Evolutionary conservation across 1,140 invertebrate genomes (phyloP).

Genomic region (Uloborus diversus): DNA sequence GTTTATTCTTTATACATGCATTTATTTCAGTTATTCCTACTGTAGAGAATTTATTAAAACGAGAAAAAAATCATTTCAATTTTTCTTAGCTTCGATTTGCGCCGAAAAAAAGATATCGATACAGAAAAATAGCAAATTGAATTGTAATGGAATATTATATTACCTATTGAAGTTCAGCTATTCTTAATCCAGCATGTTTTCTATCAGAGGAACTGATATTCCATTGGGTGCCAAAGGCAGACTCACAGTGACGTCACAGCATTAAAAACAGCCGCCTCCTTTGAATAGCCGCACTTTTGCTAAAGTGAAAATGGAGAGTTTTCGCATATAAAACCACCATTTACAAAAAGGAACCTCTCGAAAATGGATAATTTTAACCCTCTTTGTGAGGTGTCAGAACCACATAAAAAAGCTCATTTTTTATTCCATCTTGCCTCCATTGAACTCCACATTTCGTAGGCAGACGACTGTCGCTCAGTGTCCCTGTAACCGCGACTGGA

Average conservation of each 20-base stretch:
- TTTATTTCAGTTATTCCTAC: too few relatives aligned
- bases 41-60: too few relatives aligned
- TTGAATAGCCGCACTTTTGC: slow-evolving; percentile 9
- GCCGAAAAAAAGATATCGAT: not conserved
- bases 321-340: slow-evolving; percentile 45
- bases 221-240: slow-evolving; percentile 31
- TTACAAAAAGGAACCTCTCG: slow-evolving; percentile 13
- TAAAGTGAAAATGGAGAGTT: slow-evolving; percentile 12
- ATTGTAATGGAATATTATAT: slow-evolving; percentile 31
- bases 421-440: slow-evolving; percentile 41
- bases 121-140: not conserved
- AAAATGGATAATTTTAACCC: slow-evolving; percentile 43
- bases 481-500: slow-evolving; percentile 25
- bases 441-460: slow-evolving; percentile 14
- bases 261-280: slow-evolving; percentile 43
- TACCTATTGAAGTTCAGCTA: not conserved
- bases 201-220: not conserved
- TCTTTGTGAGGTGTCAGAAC: slow-evolving; percentile 41
- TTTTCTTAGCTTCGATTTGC: too few relatives aligned
- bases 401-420: slow-evolving; percentile 42
- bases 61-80: too few relatives aligned
- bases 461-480: slow-evolving; percentile 34
- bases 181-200: slow-evolving; percentile 18
- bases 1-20: too few relatives aligned
- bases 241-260: not conserved